These are phyloP conservation scores for Phymastichus coffea DNA, from an alignment of 1,140 invertebrate species.

Conservation along the genomic window DNA sequence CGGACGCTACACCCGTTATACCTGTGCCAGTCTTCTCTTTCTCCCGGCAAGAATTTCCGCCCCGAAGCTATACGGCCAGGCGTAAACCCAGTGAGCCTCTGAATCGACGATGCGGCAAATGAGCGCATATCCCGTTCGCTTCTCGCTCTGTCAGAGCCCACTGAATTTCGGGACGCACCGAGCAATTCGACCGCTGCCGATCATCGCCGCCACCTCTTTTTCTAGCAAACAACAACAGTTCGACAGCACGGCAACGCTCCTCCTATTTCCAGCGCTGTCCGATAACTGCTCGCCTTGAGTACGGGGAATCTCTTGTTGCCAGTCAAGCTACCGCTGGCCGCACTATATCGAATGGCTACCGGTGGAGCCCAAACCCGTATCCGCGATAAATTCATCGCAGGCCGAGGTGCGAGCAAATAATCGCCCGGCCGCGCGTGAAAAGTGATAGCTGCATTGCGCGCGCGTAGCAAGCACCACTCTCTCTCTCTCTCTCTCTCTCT, in stretches of 20 bases:
- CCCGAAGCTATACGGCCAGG: slow-evolving; percentile 4
- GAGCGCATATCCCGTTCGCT: neutral
- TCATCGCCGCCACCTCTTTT: neutral
- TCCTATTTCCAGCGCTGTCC: neutral
- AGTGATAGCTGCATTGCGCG: no score
- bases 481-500: no score
- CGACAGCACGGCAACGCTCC: no score
- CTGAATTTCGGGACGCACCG: neutral
- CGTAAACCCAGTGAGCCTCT: slow-evolving; percentile 12
- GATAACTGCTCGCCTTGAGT: neutral
- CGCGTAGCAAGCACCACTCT: no score
- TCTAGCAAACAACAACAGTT: no score
- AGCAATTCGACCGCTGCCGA: neutral
- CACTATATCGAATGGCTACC: slow-evolving; percentile 6
- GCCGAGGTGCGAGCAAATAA: neutral
- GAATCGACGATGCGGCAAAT: slow-evolving; percentile 19
- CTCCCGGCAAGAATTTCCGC: slow-evolving; percentile 20
- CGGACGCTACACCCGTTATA: neutral
- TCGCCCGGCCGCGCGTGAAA: slow-evolving; percentile 10
- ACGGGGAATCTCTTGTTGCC: neutral
- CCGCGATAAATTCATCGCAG: slow-evolving; percentile 12
- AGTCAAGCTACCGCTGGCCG: neutral
- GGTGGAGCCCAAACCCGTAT: neutral
- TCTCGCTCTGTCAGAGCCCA: neutral
- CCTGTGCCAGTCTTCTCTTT: neutral